Base-by-base conservation (phyloP, 1,140 invertebrate genomes). In the Nebria ingens region DNA sequence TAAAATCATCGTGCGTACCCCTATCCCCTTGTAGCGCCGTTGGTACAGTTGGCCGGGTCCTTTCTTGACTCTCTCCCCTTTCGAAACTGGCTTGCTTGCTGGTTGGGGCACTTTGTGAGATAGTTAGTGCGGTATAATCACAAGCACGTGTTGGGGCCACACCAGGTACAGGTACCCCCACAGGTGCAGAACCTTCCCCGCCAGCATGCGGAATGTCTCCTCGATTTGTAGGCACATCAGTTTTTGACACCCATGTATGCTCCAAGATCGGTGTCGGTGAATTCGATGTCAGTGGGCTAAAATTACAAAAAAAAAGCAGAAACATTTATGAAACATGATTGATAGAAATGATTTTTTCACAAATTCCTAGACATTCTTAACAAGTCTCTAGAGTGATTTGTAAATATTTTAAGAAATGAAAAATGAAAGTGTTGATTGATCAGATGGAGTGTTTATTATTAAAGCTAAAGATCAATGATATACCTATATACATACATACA, bases 271-370 rank as follows among this genome's bases (percentile, higher is more conserved):
- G 66, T 2, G 73, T 74, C 17, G 75, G 72, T 4, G 75, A 76
- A 58, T 71, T 74, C 62, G 74, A 75, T 66, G 76, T 78, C 63
- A 78, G 64, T 56, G 76, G 76, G 57, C 76, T 78, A n/a, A n/a
- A n/a, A n/a, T n/a, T n/a, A n/a, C n/a, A n/a, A n/a, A n/a, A n/a
- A n/a, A n/a, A n/a, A n/a, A n/a, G n/a, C n/a, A n/a, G n/a, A n/a
- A n/a, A n/a, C n/a, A n/a, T n/a, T n/a, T n/a, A n/a, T n/a, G n/a
- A n/a, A n/a, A n/a, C n/a, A n/a, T n/a, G n/a, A n/a, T n/a, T n/a
- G n/a, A n/a, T n/a, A n/a, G n/a, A n/a, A n/a, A n/a, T n/a, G n/a
- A n/a, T n/a, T n/a, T n/a, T n/a, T n/a, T n/a, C n/a, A n/a, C n/a
- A n/a, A n/a, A n/a, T n/a, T n/a, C n/a, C n/a, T n/a, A n/a, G n/a